A percentile compares a stretch with the other conserved stretches of the same genome.
These are phyloP conservation scores for Orestias chungarensis DNA, from an alignment of 2,797 vertebrate genomes.

Conservation along the genomic window DNA sequence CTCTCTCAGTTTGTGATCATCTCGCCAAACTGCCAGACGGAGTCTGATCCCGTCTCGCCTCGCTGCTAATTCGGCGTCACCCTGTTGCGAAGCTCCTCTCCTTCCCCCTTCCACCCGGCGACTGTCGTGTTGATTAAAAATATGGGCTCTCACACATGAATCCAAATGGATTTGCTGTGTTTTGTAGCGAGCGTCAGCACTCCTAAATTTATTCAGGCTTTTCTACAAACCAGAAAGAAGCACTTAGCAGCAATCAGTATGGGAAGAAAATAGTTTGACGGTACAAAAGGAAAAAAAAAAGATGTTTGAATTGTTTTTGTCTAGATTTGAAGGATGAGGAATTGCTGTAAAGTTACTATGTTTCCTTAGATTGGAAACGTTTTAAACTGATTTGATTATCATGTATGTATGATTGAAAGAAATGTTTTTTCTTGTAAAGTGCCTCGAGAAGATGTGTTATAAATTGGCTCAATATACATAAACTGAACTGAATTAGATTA, in stretches of 20 bases:
- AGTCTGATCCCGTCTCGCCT: slow-evolving; percentile 45
- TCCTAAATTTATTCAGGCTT: slow-evolving; percentile 12
- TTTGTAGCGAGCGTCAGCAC: slow-evolving; percentile 23
- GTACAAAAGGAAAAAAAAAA: no score
- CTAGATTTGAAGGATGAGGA: no score
- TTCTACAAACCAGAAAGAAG: slow-evolving; percentile 26
- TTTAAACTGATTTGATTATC: no score
- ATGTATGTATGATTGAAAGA: no score
- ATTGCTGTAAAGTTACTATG: no score
- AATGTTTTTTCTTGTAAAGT: no score
- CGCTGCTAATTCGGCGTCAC: slow-evolving; percentile 46
- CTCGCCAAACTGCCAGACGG: slow-evolving; percentile 48
- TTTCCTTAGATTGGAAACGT: no score
- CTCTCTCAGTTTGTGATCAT: neutral
- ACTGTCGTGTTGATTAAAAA: slow-evolving; percentile 24
- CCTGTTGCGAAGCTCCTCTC: slow-evolving; percentile 24
- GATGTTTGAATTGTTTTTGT: no score
- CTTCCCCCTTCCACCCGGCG: neutral
- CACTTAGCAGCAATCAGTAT: slow-evolving; percentile 4
- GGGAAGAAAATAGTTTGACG: no score
- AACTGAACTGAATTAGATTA: no score
- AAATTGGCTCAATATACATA: no score
- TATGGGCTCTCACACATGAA: slow-evolving; percentile 44
- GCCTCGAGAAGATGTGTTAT: no score
- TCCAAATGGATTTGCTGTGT: slow-evolving; percentile 22